These are phyloP conservation scores for Lasiommata megera DNA, from an alignment of 2,888 invertebrate species.

Conservation along the genomic window DNA sequence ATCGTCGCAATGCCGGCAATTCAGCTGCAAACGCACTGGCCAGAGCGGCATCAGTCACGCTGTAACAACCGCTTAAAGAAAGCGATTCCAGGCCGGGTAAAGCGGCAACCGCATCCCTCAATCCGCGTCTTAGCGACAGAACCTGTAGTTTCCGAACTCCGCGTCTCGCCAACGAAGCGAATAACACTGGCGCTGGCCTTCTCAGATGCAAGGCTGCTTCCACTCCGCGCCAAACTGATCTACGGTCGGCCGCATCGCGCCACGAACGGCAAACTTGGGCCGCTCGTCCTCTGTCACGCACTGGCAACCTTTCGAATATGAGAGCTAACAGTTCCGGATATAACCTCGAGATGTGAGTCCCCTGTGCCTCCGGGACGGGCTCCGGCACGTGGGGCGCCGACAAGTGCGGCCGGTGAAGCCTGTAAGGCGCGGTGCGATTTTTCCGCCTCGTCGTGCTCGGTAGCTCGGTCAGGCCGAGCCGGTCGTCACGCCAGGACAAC, in stretches of 20 bases:
- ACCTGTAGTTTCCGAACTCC: conserved; percentile 95
- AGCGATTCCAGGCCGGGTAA: conserved; percentile 93
- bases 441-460: conserved; percentile 76
- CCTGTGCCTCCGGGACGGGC: conserved; percentile 74
- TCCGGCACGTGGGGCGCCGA: conserved; percentile 69
- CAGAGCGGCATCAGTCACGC: conserved; percentile 92
- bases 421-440: conserved; percentile 83
- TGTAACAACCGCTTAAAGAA: conserved; percentile 96
- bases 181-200: conserved; percentile 90
- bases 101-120: conserved; percentile 92
- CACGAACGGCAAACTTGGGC: conserved; percentile 94
- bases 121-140: conserved; percentile 89
- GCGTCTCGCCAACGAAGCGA: conserved; percentile 91
- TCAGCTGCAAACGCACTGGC: conserved; percentile 91
- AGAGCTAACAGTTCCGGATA: conserved; percentile 96
- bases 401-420: conserved; percentile 85
- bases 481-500: conserved; percentile 73
- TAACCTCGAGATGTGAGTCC: conserved; percentile 91
- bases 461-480: conserved; percentile 67
- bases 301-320: conserved; percentile 94
- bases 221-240: conserved; percentile 96
- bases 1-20: conserved; percentile 87
- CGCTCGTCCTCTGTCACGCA: conserved; percentile 93
- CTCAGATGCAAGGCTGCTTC: conserved; percentile 94
- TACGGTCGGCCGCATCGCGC: conserved; percentile 95